Base-by-base conservation (phyloP, 2,888 invertebrate species). In the Oxystoma pomonae region DNA sequence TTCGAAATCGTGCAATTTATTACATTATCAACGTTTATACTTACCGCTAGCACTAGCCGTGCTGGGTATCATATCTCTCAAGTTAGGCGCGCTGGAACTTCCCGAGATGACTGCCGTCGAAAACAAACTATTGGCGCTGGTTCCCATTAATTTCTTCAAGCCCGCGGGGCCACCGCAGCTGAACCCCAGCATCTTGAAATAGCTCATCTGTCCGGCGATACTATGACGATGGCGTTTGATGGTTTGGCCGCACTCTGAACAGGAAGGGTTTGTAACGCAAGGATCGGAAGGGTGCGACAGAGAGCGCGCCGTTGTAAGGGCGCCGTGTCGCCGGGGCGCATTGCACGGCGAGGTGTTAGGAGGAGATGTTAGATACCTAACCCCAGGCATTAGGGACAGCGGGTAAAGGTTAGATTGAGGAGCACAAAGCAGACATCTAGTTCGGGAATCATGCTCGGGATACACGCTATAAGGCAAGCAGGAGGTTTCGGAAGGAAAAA, bases 91-190 rank as follows among this genome's bases (percentile, higher is more conserved):
- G 73, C 94, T 94, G 74, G 92, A 92, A 76, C 94, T 94, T 71
- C 96, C 97, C 75, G 93, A 94, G 81, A 97, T 96, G 76, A 97
- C 96, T 66, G 96, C 96, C 65, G 96, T 97, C 80, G 94, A 94
- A 86, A 97, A 96, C 72, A 97, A 87, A 67, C 93, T 92, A 80
- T 91, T 93, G 71, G 91, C 86, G 73, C 88, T 89, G 73, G 88
- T 89, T 79, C 80, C 84, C 75, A 83, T 82, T 71, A 86, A 82
- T 79, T 87, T 87, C 83, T 87, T 87, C 73, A 77, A 76, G 65
- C 77, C 77, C 64, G 78, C 71, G 50, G 81, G 76, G 77, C 85
- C 86, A 76, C 85, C 86, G 77, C 86, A 85, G 77, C 86, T 88
- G 82, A 92, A 89, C 77, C 91, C 91, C 84, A 92, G 86, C 88